A percentile compares a stretch with the other conserved stretches of the same genome.
Conservation (phyloP, 2,113 vertebrate genomes). For the Xenopus tropicalis region DNA sequence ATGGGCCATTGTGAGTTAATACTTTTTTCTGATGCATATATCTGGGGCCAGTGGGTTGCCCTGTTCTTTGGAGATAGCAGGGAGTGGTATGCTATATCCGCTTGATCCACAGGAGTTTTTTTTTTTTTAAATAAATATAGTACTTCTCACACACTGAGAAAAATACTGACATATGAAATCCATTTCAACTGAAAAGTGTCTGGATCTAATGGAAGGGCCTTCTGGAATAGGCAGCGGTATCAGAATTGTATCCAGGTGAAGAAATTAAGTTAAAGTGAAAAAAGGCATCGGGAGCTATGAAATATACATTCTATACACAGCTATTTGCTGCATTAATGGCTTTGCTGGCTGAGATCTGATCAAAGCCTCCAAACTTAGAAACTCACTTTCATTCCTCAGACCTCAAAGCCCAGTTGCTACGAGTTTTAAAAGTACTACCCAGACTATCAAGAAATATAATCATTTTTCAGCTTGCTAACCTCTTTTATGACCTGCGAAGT, state of each 20-base stretch:
- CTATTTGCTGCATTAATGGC: constrained; percentile 31
- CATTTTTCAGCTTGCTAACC: constrained; percentile 36
- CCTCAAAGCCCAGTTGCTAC: constrained; percentile 32
- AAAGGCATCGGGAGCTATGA: not conserved
- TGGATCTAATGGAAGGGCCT: not conserved
- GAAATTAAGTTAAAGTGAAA: constrained; percentile 3
- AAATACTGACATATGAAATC: constrained; percentile 17
- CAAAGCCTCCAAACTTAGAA: constrained; percentile 20
- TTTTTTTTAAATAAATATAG: not conserved
- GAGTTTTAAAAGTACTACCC: constrained; percentile 28
- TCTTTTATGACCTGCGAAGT: constrained; percentile 37
- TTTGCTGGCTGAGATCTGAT: constrained; percentile 40
- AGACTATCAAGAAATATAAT: constrained; percentile 41
- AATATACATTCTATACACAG: constrained; percentile 20
- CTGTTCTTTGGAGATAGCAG: no score
- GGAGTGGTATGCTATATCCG: no score
- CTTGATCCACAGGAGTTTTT: no score
- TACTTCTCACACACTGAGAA: constrained; percentile 24
- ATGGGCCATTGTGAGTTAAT: no score
- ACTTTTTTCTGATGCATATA: no score
- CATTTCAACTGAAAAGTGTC: constrained; percentile 3
- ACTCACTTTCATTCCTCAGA: constrained; percentile 38
- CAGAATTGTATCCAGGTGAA: no score
- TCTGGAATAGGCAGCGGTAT: no score
- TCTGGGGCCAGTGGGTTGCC: no score